Conservation (phyloP, 1,140 invertebrate genomes). For the Steinernema feltiae region DNA sequence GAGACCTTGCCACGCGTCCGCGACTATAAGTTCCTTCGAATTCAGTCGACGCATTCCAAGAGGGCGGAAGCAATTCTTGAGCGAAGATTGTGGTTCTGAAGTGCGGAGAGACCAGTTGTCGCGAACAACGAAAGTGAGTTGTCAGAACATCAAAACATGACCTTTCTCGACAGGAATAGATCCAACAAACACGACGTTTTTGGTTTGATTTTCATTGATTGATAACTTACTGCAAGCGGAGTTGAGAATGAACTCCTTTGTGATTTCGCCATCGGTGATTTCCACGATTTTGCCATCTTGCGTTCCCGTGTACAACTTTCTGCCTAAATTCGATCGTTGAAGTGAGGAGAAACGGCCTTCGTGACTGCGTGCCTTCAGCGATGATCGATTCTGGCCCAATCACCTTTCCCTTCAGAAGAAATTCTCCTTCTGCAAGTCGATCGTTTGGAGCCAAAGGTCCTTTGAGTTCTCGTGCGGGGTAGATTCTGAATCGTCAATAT, state of each 20-base stretch:
- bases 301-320: slow-evolving; percentile 45
- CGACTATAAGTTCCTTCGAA: slow-evolving; percentile 41
- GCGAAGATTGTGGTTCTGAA: too few species aligned
- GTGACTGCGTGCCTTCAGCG: slow-evolving; percentile 32
- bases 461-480: neutral
- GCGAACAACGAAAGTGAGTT: too few species aligned
- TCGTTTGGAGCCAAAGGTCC: neutral
- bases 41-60: slow-evolving; percentile 52
- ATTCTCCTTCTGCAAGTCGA: slow-evolving; percentile 9
- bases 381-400: slow-evolving; percentile 50
- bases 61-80: slow-evolving; percentile 30
- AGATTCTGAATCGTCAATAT: neutral
- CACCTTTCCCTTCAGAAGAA: slow-evolving; percentile 49
- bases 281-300: slow-evolving; percentile 50
- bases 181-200: too few species aligned
- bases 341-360: neutral
- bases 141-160: too few species aligned
- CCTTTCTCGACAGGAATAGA: too few species aligned
- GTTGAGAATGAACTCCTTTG: slow-evolving; percentile 37
- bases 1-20: slow-evolving; percentile 46
- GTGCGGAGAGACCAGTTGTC: too few species aligned
- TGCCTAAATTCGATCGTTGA: slow-evolving; percentile 23
- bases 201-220: too few species aligned
- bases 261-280: slow-evolving; percentile 44
- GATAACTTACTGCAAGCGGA: slow-evolving; percentile 20